A percentile compares a stretch with the other conserved stretches of the same genome.
Evolutionary conservation across 2,113 vertebrate genomes (phyloP).

Genomic region (Blennius ocellaris): DNA sequence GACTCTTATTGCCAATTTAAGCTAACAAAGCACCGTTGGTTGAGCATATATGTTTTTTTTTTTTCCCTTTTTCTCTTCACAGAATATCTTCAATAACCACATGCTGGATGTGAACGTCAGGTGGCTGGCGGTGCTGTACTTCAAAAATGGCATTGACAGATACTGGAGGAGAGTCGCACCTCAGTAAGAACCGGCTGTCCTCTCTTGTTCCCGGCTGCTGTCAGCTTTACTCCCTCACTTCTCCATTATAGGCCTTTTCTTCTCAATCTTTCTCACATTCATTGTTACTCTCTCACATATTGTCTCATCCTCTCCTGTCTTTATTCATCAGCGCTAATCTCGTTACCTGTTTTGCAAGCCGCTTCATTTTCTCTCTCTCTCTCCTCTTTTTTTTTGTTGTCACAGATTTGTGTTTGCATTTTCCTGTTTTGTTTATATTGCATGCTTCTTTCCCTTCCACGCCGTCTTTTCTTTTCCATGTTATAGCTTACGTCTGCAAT

Average conservation of each 20-base stretch:
- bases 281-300: constrained; percentile 10
- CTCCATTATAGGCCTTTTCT: constrained; percentile 4
- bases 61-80: constrained; percentile 19
- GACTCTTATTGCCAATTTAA: constrained; percentile 1
- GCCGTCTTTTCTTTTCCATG: constrained; percentile 32
- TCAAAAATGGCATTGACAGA: constrained; percentile 98
- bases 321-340: constrained; percentile 48
- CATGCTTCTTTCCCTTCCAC: constrained; percentile 13
- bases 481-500: constrained; percentile 30
- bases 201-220: constrained; percentile 5
- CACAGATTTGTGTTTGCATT: constrained; percentile 28
- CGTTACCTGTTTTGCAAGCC: constrained; percentile 7
- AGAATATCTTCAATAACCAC: constrained; percentile 99
- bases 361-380: neutral
- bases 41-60: neutral
- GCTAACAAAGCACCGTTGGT: neutral
- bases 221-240: constrained; percentile 4
- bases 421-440: constrained; percentile 15
- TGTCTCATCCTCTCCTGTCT: constrained; percentile 20
- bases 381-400: constrained; percentile 23
- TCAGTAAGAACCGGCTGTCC: constrained; percentile 85
- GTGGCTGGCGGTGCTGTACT: constrained; percentile 97
- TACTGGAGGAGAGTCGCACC: constrained; percentile 97
- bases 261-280: constrained; percentile 6
- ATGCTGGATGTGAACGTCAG: constrained; percentile 95